Percentiles rank a stretch among this genome's conserved stretches.
These are phyloP conservation scores for Chrysaora quinquecirrha DNA, from an alignment of 30 jellyfish, hydroid and myxozoan species.

Conservation along the genomic window DNA sequence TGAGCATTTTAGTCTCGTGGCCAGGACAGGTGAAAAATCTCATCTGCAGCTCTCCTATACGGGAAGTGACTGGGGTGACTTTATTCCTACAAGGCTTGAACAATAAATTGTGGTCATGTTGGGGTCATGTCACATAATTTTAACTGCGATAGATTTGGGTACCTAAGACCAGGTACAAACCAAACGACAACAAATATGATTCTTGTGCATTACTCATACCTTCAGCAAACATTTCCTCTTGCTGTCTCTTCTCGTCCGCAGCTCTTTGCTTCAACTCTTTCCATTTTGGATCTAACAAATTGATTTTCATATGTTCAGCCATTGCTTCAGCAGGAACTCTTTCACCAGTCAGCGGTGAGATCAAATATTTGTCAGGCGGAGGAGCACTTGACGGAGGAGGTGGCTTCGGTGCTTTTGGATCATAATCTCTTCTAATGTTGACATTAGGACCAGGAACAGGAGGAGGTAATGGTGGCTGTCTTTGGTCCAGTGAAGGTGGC, in stretches of 20 bases:
- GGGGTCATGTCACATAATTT: no score
- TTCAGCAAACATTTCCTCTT: slow-evolving; percentile 93
- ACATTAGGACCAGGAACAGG: slow-evolving; percentile 90
- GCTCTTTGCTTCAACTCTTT: slow-evolving; percentile 90
- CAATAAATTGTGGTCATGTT: no score
- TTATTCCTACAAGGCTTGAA: no score
- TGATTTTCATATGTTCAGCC: slow-evolving; percentile 94
- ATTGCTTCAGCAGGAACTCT: slow-evolving; percentile 96
- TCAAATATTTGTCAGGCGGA: slow-evolving; percentile 86
- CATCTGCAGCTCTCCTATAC: no score
- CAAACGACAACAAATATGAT: no score
- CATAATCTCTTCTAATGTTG: slow-evolving; percentile 88
- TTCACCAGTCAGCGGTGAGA: slow-evolving; percentile 98
- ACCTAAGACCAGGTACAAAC: not conserved
- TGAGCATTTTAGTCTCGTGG: no score
- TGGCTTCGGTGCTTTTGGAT: slow-evolving; percentile 92
- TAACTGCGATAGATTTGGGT: not conserved
- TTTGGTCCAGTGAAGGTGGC: slow-evolving; percentile 48
- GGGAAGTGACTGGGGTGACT: no score
- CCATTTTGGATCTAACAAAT: slow-evolving; percentile 96
- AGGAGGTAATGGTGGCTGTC: slow-evolving; percentile 91
- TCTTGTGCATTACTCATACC: no score
- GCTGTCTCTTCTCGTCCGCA: slow-evolving; percentile 92
- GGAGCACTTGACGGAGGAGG: slow-evolving; percentile 86
- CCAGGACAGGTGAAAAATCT: no score